These are phyloP conservation scores for Rousettus madagascariensis DNA, from an alignment of 2,797 vertebrate genomes.

Conservation along the genomic window DNA sequence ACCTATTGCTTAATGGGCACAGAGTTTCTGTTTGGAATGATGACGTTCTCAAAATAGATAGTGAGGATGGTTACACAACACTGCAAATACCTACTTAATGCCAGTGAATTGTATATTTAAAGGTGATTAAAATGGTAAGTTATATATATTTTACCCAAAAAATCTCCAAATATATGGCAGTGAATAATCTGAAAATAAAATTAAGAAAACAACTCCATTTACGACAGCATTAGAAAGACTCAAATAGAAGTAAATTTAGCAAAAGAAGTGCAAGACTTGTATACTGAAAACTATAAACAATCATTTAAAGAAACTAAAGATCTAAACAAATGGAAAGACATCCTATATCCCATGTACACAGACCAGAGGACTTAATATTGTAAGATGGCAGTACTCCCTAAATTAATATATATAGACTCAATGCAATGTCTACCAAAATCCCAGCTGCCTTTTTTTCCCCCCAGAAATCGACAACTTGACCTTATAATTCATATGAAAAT, in stretches of 20 bases:
- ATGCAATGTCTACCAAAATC: background rate
- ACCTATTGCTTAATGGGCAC: background rate
- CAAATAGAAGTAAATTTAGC: constrained; percentile 24
- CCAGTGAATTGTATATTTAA: background rate
- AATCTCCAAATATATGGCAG: background rate
- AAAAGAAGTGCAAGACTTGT: background rate
- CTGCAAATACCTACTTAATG: background rate
- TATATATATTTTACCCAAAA: background rate
- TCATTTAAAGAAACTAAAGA: background rate
- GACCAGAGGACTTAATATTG: background rate
- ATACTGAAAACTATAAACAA: background rate
- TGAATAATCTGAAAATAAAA: background rate
- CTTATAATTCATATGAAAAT: background rate
- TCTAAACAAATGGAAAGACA: background rate
- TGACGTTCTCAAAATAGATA: constrained; percentile 32
- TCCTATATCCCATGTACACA: background rate
- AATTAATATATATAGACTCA: background rate
- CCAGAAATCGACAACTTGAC: background rate
- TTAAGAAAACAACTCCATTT: background rate
- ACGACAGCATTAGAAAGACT: background rate
- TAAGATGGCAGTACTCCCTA: background rate
- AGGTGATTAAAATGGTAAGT: background rate
- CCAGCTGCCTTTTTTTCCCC: background rate
- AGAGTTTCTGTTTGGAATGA: background rate
- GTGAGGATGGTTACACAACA: background rate